A percentile compares a stretch with the other conserved stretches of the same genome.
These are phyloP conservation scores for Odontophorus gujanensis DNA, from an alignment of 2,113 vertebrate species.

Conservation along the genomic window DNA sequence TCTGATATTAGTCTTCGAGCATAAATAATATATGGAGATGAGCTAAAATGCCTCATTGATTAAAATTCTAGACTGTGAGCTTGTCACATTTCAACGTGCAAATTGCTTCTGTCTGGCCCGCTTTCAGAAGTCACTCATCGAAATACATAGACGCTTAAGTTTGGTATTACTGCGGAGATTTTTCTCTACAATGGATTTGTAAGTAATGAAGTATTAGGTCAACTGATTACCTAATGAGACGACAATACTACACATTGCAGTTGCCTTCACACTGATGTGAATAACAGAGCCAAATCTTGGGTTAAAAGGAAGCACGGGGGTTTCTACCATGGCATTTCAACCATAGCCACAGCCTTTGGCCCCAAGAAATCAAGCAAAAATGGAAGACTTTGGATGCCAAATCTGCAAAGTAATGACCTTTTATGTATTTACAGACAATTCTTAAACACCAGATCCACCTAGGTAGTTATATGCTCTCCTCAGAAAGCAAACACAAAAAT, in stretches of 20 bases:
- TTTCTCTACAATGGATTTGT: background rate
- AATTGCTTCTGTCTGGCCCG: slow-evolving; percentile 66
- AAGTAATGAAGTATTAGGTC: slow-evolving; percentile 30
- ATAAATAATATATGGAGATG: slow-evolving; percentile 67
- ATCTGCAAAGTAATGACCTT: background rate
- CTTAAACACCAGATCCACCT: background rate
- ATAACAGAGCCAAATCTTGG: background rate
- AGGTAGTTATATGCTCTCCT: background rate
- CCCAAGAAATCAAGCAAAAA: background rate
- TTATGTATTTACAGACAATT: background rate
- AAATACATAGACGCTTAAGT: slow-evolving; percentile 39
- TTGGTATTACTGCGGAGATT: slow-evolving; percentile 28
- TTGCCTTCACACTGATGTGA: slow-evolving; percentile 25
- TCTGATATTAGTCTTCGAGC: slow-evolving; percentile 38
- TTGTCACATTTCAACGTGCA: slow-evolving; percentile 63
- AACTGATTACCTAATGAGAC: slow-evolving; percentile 15
- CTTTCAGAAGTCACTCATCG: slow-evolving; percentile 55
- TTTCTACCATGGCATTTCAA: background rate
- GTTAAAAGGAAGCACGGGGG: background rate
- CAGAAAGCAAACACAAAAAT: background rate
- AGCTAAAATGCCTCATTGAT: slow-evolving; percentile 65
- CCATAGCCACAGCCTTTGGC: background rate
- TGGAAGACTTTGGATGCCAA: background rate
- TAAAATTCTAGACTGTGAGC: slow-evolving; percentile 59
- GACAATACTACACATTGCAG: background rate